Conservation (phyloP, 2,888 invertebrate genomes). For the Drosophila prolongata region DNA sequence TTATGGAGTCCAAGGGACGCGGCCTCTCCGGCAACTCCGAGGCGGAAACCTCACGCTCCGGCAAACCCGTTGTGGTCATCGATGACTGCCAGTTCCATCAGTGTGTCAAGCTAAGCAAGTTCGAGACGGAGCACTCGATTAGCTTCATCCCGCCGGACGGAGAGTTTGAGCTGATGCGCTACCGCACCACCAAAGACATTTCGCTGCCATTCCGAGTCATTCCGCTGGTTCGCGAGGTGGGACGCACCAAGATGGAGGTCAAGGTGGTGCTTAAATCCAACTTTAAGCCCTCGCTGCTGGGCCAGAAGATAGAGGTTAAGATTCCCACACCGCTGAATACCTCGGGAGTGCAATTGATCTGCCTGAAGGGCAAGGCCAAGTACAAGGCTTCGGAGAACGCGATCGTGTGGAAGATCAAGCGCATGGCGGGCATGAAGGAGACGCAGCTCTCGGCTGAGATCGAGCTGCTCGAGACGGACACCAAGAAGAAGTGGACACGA, state of each 20-base stretch:
- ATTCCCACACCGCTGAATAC: slow-evolving; percentile 99
- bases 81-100: slow-evolving; percentile 99
- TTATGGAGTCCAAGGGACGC: slow-evolving; percentile 97
- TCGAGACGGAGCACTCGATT: slow-evolving; percentile 99
- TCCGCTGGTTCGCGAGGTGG: slow-evolving; percentile 98
- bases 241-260: slow-evolving; percentile 99
- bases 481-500: slow-evolving; percentile 99
- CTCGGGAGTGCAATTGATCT: slow-evolving; percentile 99
- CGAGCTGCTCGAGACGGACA: slow-evolving; percentile 98
- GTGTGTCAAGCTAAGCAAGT: slow-evolving; percentile 99
- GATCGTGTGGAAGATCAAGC: slow-evolving; percentile 97
- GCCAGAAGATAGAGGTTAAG: slow-evolving; percentile 99
- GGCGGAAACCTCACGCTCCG: slow-evolving; percentile 93
- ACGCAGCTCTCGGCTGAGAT: slow-evolving; percentile 99
- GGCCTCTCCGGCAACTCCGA: slow-evolving; percentile 89
- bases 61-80: slow-evolving; percentile 99
- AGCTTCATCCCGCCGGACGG: slow-evolving; percentile 99
- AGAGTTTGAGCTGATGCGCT: slow-evolving; percentile 99
- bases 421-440: slow-evolving; percentile 99
- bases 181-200: slow-evolving; percentile 99
- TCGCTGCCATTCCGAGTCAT: slow-evolving; percentile 99
- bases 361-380: slow-evolving; percentile 99
- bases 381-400: slow-evolving; percentile 99
- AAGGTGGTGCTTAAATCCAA: slow-evolving; percentile 99
- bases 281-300: slow-evolving; percentile 98